Percentiles rank a stretch among this genome's conserved stretches.
Conservation (phyloP, 2,797 vertebrate species). For the Eulemur albifrons region DNA sequence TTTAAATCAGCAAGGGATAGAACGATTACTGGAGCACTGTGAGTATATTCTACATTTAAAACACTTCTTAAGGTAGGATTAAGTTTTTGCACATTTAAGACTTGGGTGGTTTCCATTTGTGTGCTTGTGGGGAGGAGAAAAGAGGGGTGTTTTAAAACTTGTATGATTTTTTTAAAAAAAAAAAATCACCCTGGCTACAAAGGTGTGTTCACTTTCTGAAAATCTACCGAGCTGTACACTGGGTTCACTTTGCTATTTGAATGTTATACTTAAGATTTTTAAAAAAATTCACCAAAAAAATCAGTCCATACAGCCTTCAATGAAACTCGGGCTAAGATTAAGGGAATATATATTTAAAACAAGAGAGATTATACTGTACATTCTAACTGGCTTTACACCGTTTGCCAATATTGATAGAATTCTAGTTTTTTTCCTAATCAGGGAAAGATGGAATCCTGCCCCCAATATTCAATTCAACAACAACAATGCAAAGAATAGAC, state of each 20-base stretch:
- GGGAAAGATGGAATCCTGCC: not conserved
- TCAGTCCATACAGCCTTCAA: not conserved
- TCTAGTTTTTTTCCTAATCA: not conserved
- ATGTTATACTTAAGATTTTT: not conserved
- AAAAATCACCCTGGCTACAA: not conserved
- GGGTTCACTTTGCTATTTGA: not conserved
- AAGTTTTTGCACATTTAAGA: not conserved
- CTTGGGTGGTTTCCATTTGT: not conserved
- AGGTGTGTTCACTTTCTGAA: not conserved
- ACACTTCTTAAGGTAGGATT: not conserved
- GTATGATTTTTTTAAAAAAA: not conserved
- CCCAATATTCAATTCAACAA: not conserved
- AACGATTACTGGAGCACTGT: not conserved
- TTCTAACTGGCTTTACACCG: not conserved
- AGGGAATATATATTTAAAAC: slow-evolving; percentile 5
- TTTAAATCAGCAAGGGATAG: not conserved
- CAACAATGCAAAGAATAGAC: not conserved
- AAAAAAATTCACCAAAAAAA: not conserved
- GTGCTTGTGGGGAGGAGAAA: rapidly evolving
- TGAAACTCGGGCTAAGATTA: not conserved
- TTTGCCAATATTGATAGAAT: not conserved
- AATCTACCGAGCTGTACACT: not conserved
- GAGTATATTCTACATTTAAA: not conserved
- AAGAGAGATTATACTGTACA: not conserved
- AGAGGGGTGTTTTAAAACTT: not conserved